Evolutionary conservation across 1,140 invertebrate species (phyloP), one percentile per base, ranked within the genome.

Genomic region (Drosophila jambulina): DNA sequence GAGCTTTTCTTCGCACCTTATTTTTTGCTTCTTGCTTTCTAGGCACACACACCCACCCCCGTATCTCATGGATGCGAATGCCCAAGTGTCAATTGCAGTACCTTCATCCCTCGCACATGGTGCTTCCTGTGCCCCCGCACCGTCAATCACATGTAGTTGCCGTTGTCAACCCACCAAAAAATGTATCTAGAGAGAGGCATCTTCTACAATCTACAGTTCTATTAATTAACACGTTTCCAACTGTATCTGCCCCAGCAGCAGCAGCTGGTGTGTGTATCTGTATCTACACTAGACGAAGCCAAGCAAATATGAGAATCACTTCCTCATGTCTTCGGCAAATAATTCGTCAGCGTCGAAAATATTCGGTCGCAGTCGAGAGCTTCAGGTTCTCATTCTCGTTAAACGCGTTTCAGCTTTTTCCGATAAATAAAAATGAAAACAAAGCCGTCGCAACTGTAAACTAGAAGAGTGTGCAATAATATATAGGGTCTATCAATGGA

Each of bases 261-360:
- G 45, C 23, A 43, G 38, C n/a, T 38, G 23, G 27, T n/a, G 54
- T 43, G 34, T 54, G 69, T 63, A 57, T 75, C 51, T 75, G 38
- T 58, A 38, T 27, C 23, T 51, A 61, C 56, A 25, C 56, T 32
- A 64, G 51, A 38, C 57, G 38, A 38, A 45, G 36, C 53, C 29
- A 21, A 65, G 45, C 67, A 72, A 58, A 65, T 49, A 58, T 49
- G 40, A 68, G 38, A 76, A 76, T 51, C 19, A 77, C 74, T 77
- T 77, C 74, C 54, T 77, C 74, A 77, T 77, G 76, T 77, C 32
- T 77, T 77, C 7, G 62, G 75, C 75, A 77, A 77, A 74, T 74
- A 72, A 49, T 60, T 72, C 67, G 67, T 71, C 69, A 42, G 34
- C 53, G 7, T 34, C 36, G 34, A 71, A 70, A 57, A 56, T 57